These are phyloP conservation scores for Phyllotis vaccarum DNA, from an alignment of 2,797 vertebrate genomes.

Conservation along the genomic window DNA sequence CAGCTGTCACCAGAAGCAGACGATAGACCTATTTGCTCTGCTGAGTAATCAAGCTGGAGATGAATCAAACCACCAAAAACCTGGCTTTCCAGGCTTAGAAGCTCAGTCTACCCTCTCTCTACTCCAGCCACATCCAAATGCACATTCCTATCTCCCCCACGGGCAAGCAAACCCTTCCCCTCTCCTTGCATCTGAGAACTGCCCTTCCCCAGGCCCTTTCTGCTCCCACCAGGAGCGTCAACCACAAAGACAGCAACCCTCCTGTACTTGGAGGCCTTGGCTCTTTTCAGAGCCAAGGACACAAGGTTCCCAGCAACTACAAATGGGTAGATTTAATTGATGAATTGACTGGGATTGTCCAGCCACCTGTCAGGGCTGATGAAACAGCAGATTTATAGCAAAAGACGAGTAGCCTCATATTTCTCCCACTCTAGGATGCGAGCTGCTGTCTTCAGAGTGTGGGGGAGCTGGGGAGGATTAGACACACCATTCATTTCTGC, in stretches of 20 bases:
- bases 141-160: neutral
- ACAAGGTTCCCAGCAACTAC: neutral
- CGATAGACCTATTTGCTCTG: neutral
- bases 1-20: neutral
- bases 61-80: neutral
- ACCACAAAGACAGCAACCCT: accelerated
- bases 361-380: conserved; percentile 65
- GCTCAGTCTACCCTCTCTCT: neutral
- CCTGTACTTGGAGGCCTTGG: neutral
- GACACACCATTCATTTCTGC: conserved; percentile 73
- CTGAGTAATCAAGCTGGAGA: neutral
- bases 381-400: conserved; percentile 56
- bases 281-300: neutral
- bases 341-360: conserved; percentile 60
- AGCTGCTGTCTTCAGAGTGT: neutral
- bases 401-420: conserved; percentile 33
- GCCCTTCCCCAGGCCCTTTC: accelerated
- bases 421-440: neutral
- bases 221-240: accelerated
- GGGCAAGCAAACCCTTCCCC: accelerated
- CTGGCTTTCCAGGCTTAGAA: neutral
- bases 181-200: accelerated
- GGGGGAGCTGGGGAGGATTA: conserved; percentile 39
- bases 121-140: neutral
- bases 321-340: conserved; percentile 35